Base-by-base conservation (phyloP, 1,140 invertebrate genomes). In the Eubasilissa regina region DNA sequence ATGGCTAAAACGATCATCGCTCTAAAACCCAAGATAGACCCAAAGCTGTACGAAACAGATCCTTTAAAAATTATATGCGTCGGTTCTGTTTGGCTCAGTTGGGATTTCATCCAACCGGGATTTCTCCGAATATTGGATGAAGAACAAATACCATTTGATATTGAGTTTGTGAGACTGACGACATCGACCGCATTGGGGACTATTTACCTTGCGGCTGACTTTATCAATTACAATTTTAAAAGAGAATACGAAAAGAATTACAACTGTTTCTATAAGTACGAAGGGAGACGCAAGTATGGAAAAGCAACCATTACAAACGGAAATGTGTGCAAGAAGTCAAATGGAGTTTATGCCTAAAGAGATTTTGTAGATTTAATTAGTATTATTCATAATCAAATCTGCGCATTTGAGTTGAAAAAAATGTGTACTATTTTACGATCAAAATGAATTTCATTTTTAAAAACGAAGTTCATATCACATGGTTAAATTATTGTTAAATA, bases 31-130 rank as follows among this genome's bases (percentile, higher is more conserved):
- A 93, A 94, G 84, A 94, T 95, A 15, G 86, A 93, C 25, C 83
- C 91, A 87, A 86, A 90, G 77, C 84, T 94, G 55, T 84, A 91
- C 4, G 84, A 86, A 58, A 84, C 85, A 3, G 92, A 92, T 7
- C 93, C 96, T 8, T 84, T 98, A 0, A 93, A 94, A 45, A 91
- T 99, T 0, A 93, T 98, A 0, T 98, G 97, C 85, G 96, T 99
- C 0, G 98, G 98, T 0, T 98, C 97, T 0, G 97, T 99, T 0
- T 99, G 97, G 95, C 94, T 96, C 82, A 98, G 97, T 81, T 99
- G 97, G 97, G 85, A 92, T 1, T 90, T 94, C 0, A 85, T 99
- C 66, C 90, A 94, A 85, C 86, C 91, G 11, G 95, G 95, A 47
- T 95, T 95, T 81, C 84, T 91, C 0, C 81, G 87, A 0, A 89